Percentiles rank a stretch among this genome's conserved stretches.
These are phyloP conservation scores for Diarsia mendica DNA, from an alignment of 2,888 invertebrate species.

Conservation along the genomic window DNA sequence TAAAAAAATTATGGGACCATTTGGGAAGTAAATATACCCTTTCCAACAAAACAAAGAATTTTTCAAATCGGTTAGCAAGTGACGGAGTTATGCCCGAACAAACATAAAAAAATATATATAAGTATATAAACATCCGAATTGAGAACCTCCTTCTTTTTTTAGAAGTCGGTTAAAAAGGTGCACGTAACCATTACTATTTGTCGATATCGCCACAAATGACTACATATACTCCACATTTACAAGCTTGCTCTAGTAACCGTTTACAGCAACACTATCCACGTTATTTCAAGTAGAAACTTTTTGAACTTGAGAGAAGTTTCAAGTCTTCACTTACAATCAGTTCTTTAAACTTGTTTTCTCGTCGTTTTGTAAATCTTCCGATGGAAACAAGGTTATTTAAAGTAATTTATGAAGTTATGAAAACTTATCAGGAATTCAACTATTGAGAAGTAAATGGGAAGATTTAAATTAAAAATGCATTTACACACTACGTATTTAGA, in stretches of 20 bases:
- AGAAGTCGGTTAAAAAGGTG: too few relatives aligned
- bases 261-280: neutral
- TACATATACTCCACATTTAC: neutral
- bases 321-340: neutral
- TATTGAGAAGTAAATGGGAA: neutral
- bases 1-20: too few relatives aligned
- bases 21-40: too few relatives aligned
- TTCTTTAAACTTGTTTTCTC: conserved; percentile 9
- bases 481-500: neutral
- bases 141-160: too few relatives aligned
- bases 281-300: conserved; percentile 1
- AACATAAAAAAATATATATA: too few relatives aligned
- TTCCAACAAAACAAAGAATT: too few relatives aligned
- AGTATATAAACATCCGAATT: too few relatives aligned
- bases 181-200: neutral
- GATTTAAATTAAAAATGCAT: neutral
- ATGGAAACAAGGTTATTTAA: neutral
- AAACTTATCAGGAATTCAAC: neutral
- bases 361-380: neutral
- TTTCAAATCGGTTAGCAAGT: too few relatives aligned
- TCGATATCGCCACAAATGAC: neutral
- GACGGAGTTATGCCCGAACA: too few relatives aligned
- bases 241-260: neutral
- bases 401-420: neutral
- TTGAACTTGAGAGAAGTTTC: neutral